These are phyloP conservation scores for Drosophila equinoxialis DNA, from an alignment of 1,140 invertebrate species.

Conservation along the genomic window DNA sequence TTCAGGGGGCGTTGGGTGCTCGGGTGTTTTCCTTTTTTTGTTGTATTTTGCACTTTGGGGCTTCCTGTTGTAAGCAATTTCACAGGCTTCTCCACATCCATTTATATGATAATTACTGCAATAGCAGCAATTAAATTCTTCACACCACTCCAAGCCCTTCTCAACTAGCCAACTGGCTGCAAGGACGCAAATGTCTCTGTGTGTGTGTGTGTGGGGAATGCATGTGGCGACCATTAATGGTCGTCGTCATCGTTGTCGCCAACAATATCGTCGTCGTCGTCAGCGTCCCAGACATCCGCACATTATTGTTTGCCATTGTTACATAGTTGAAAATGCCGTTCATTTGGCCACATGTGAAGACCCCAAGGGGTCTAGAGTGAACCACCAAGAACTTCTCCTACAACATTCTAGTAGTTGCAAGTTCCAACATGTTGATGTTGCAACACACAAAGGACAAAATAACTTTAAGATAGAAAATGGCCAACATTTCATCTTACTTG, in stretches of 20 bases:
- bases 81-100: slow-evolving; percentile 26
- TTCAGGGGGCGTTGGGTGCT: too few relatives aligned
- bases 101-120: slow-evolving; percentile 71
- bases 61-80: slow-evolving; percentile 11
- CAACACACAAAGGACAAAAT: too few relatives aligned
- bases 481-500: too few relatives aligned
- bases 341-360: background rate
- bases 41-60: slow-evolving; percentile 10
- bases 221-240: slow-evolving; percentile 3
- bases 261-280: background rate
- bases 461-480: too few relatives aligned
- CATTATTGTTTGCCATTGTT: slow-evolving; percentile 9
- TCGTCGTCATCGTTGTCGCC: background rate
- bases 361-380: background rate
- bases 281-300: slow-evolving; percentile 37
- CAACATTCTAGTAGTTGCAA: too few relatives aligned
- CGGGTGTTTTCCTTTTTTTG: too few relatives aligned
- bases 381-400: background rate
- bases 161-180: background rate
- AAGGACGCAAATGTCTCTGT: background rate
- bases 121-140: slow-evolving; percentile 49
- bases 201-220: background rate
- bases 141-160: background rate
- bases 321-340: slow-evolving; percentile 7
- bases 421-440: too few relatives aligned